Base-by-base conservation (phyloP, 2,888 invertebrate genomes). In the Resseliella maxima region DNA sequence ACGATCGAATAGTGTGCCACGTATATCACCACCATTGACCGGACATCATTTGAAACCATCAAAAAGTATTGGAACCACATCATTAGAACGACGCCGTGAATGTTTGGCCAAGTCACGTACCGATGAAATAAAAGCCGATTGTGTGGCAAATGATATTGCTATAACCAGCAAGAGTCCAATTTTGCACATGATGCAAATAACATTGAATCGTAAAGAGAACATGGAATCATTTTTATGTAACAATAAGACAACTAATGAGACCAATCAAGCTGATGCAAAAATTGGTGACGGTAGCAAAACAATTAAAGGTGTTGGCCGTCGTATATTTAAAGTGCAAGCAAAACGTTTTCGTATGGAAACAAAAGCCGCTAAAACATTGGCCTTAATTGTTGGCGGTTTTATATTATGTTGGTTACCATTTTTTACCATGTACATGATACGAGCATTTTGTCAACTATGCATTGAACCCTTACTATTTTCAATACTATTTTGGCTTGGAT, bases 351-450 rank as follows among this genome's bases (percentile, higher is more conserved):
- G 96, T 5, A 97, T 98, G 95, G 98, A 99, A 90, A 98, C 98
- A 0, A 98, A 98, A 92, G 98, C 98, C 0, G 98, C 98, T 0
- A 98, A 98, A 91, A 98, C 98, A 0, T 92, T 99, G 87, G 98
- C 97, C 88, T 98, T 99, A 87, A 98, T 99, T 87, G 98, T 99
- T 0, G 99, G 99, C 0, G 98, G 98, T 54, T 99, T 99, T 92
- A 97, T 98, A 85, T 94, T 96, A 89, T 99, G 99, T 91, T 99
- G 99, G 99, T 92, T 98, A 86, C 98, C 98, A 0, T 99, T 99
- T 92, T 98, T 99, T 92, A 97, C 97, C 81, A 96, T 98, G 92
- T 98, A 98, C 92, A 93, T 98, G 87, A 94, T 98, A 87, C 93
- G 97, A 36, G 98, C 97, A 0, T 98, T 97, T 90, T 97, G 96